A percentile compares a stretch with the other conserved stretches of the same genome.
phyloP scores from a whole-genome alignment of 2,888 invertebrate genomes.

The Lepeophtheirus nordmannii region DNA sequence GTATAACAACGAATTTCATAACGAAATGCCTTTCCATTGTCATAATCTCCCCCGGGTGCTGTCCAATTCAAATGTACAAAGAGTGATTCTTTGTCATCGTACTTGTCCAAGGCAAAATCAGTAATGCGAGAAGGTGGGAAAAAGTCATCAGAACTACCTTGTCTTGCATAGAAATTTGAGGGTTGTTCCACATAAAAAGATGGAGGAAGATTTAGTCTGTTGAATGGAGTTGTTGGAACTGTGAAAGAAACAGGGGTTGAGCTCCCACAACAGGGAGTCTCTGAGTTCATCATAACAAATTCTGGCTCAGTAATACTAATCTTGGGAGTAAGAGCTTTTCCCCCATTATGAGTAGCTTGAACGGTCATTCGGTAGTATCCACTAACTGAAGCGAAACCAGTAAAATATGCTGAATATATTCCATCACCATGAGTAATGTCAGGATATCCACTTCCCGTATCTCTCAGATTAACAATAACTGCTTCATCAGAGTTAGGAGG shows the following conservation, averaged over 20 bases:
- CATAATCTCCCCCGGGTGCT: slow-evolving; percentile 29
- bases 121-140: slow-evolving; percentile 28
- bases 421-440: slow-evolving; percentile 36
- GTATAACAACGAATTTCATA: slow-evolving; percentile 32
- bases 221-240: slow-evolving; percentile 30
- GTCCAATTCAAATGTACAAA: slow-evolving; percentile 29
- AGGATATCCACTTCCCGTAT: slow-evolving; percentile 31
- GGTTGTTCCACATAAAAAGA: slow-evolving; percentile 30
- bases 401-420: slow-evolving; percentile 35
- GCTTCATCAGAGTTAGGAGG: slow-evolving; percentile 4
- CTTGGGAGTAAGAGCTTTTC: slow-evolving; percentile 29
- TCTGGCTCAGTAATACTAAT: background rate
- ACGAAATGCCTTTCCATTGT: slow-evolving; percentile 27
- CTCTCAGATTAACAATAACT: background rate
- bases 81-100: slow-evolving; percentile 24
- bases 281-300: background rate
- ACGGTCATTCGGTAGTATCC: slow-evolving; percentile 33
- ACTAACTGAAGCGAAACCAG: slow-evolving; percentile 30
- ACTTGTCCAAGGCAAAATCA: slow-evolving; percentile 28
- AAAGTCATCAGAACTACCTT: slow-evolving; percentile 25
- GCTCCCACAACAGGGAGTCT: slow-evolving; percentile 31
- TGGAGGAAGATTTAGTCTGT: slow-evolving; percentile 29
- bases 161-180: slow-evolving; percentile 25
- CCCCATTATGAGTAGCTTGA: slow-evolving; percentile 30
- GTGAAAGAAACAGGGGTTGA: slow-evolving; percentile 30